phyloP scores from a whole-genome alignment of 2,888 invertebrate species.

The Philaethria dido region DNA sequence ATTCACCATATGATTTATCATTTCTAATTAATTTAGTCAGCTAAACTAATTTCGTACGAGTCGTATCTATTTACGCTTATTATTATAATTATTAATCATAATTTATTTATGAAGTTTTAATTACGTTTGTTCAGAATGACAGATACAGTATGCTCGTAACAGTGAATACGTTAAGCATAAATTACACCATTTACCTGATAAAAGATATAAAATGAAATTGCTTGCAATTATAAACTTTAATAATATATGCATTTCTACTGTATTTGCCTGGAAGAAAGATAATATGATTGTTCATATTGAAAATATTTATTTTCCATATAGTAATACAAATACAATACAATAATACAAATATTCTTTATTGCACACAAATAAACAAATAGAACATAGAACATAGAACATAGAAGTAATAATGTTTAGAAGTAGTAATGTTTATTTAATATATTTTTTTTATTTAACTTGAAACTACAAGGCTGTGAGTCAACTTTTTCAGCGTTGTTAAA shows the following conservation, averaged over 20 bases:
- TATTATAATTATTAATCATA: constrained; percentile 40
- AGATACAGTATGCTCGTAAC: constrained; percentile 42
- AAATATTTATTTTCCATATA: constrained; percentile 1
- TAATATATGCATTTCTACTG: constrained; percentile 4
- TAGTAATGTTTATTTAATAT: too few species aligned
- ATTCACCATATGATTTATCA: constrained; percentile 19
- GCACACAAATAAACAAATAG: too few species aligned
- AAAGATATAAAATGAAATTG: constrained; percentile 23
- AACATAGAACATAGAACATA: too few species aligned
- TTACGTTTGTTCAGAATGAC: constrained; percentile 46
- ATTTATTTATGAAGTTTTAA: constrained; percentile 49
- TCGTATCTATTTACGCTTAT: constrained; percentile 26
- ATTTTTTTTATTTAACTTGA: background rate
- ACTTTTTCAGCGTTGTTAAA: background rate
- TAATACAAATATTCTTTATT: too few species aligned
- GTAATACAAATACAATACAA: too few species aligned
- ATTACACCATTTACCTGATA: constrained; percentile 39
- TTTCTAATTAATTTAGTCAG: constrained; percentile 23
- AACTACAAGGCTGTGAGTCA: background rate
- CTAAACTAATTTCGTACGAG: constrained; percentile 14
- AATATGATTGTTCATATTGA: background rate
- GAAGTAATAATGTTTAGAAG: too few species aligned
- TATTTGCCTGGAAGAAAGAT: constrained; percentile 13
- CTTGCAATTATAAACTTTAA: constrained; percentile 22
- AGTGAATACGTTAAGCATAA: constrained; percentile 39